These are phyloP conservation scores for Dromococcyx pavoninus DNA, from an alignment of 2,797 vertebrate genomes.

Conservation along the genomic window DNA sequence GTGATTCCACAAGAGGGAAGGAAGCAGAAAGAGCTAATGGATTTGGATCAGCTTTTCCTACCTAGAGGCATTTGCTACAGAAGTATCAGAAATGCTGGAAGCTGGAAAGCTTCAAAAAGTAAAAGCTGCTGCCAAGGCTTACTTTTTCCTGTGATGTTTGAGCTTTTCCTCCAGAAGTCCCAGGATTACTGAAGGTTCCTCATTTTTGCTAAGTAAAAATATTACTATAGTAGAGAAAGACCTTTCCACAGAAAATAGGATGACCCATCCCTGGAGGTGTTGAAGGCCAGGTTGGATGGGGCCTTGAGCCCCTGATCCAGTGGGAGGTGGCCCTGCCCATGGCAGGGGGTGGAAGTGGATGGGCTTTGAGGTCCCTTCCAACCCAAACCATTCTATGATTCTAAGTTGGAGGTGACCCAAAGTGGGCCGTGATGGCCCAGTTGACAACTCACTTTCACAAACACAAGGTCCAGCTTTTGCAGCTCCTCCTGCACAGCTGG, in stretches of 20 bases:
- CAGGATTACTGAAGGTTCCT: not conserved
- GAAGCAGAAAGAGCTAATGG: not conserved
- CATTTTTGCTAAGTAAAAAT: not conserved
- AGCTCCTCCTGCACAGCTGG: not conserved
- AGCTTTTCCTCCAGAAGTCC: conserved; percentile 1
- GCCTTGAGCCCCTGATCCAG: too few species aligned
- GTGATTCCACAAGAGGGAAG: not conserved
- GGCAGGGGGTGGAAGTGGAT: too few species aligned
- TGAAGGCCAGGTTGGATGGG: too few species aligned
- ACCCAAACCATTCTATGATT: too few species aligned
- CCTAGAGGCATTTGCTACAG: not conserved
- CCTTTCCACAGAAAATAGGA: not conserved
- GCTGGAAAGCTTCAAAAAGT: not conserved
- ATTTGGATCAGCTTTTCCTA: not conserved
- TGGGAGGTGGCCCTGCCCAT: too few species aligned
- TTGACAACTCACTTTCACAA: not conserved
- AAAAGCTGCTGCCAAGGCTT: not conserved
- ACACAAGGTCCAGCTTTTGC: too few species aligned
- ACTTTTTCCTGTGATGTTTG: not conserved
- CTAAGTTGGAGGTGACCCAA: not conserved
- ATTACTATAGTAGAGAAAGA: not conserved
- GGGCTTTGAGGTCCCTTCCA: too few species aligned
- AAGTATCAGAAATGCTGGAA: not conserved
- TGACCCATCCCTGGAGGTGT: too few species aligned
- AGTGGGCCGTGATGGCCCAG: not conserved